Conservation (phyloP, 2,888 invertebrate species). For the Empis livida region DNA sequence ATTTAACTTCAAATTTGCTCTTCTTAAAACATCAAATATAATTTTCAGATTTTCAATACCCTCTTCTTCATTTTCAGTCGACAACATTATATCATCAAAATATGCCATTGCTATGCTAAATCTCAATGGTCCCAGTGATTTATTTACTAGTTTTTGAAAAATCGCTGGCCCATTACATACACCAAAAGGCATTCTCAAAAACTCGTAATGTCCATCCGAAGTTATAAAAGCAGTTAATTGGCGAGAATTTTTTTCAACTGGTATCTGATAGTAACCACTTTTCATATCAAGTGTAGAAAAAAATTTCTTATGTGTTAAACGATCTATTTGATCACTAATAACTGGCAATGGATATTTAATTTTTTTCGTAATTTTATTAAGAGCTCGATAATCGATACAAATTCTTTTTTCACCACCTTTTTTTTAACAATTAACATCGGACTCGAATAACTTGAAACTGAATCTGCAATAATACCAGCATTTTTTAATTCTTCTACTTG, state of each 20-base stretch:
- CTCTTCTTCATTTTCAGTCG: constrained; percentile 3
- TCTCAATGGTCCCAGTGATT: constrained; percentile 3
- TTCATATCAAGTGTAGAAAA: constrained; percentile 15
- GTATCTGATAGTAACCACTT: constrained; percentile 16
- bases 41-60: neutral
- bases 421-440: constrained; percentile 18
- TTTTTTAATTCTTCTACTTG: constrained; percentile 10
- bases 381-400: constrained; percentile 19
- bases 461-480: constrained; percentile 10
- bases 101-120: constrained; percentile 12
- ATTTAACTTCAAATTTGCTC: neutral
- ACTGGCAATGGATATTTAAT: neutral
- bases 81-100: constrained; percentile 17
- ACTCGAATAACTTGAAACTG: constrained; percentile 12
- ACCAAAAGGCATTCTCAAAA: constrained; percentile 21
- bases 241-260: constrained; percentile 13
- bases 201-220: constrained; percentile 15
- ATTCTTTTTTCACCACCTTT: constrained; percentile 18
- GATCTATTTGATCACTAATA: constrained; percentile 16
- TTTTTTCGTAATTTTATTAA: constrained; percentile 15
- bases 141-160: constrained; percentile 19
- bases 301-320: constrained; percentile 8
- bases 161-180: constrained; percentile 17
- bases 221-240: constrained; percentile 18
- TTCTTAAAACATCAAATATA: neutral